These are phyloP conservation scores for Oryctolagus cuniculus DNA, from an alignment of 2,113 vertebrate genomes.

Conservation along the genomic window DNA sequence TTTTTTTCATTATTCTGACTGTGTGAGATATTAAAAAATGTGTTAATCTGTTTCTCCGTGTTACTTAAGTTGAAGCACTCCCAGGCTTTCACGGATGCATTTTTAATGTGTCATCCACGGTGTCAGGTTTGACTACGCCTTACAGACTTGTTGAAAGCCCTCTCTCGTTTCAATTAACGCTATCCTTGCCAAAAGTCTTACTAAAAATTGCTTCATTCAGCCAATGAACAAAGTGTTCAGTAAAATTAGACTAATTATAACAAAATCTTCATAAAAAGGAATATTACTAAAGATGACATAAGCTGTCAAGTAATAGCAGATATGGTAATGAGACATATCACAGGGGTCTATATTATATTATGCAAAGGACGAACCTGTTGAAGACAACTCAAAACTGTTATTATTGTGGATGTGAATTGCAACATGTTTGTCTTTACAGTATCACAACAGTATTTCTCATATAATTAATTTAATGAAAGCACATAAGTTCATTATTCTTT, in stretches of 20 bases:
- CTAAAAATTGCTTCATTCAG: slow-evolving; percentile 67
- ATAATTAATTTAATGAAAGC: slow-evolving; percentile 59
- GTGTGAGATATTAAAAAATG: slow-evolving; percentile 69
- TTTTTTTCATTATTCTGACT: slow-evolving; percentile 24
- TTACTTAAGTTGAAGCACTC: slow-evolving; percentile 70
- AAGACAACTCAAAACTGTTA: slow-evolving; percentile 63
- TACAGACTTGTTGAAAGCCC: slow-evolving; percentile 57
- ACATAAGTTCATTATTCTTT: slow-evolving; percentile 34
- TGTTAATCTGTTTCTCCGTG: slow-evolving; percentile 57
- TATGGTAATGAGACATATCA: slow-evolving; percentile 6
- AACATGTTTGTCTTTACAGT: slow-evolving; percentile 32
- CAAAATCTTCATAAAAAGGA: slow-evolving; percentile 76
- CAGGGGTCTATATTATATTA: slow-evolving; percentile 14
- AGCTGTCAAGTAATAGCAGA: slow-evolving; percentile 52
- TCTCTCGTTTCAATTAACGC: slow-evolving; percentile 70
- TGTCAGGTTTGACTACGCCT: slow-evolving; percentile 71
- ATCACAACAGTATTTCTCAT: slow-evolving; percentile 16
- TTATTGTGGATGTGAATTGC: slow-evolving; percentile 41
- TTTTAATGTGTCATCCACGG: slow-evolving; percentile 62
- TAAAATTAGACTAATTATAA: slow-evolving; percentile 74
- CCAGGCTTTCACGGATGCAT: slow-evolving; percentile 63
- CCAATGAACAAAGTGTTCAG: slow-evolving; percentile 71
- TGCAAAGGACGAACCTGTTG: slow-evolving; percentile 56
- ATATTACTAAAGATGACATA: slow-evolving; percentile 43
- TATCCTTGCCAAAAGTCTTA: slow-evolving; percentile 66